Percentiles rank a stretch among this genome's conserved stretches.
Conservation (phyloP, 1,140 invertebrate genomes). For the Lanistes nyassanus region DNA sequence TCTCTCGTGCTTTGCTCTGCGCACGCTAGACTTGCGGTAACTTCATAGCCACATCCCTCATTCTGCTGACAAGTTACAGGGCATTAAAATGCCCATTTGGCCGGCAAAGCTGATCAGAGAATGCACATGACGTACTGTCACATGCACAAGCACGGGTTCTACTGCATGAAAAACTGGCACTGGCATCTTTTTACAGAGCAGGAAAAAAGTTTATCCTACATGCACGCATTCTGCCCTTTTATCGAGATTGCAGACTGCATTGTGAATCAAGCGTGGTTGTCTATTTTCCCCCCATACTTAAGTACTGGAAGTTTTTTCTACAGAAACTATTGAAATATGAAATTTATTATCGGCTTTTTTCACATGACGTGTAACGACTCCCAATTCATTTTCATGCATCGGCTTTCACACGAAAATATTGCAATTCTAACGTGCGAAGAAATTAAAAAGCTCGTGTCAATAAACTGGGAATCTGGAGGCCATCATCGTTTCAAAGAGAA, state of each 20-base stretch:
- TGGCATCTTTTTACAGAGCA: not conserved
- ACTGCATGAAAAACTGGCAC: not conserved
- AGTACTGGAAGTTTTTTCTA: not conserved
- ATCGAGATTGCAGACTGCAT: not conserved
- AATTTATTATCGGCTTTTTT: too few relatives aligned
- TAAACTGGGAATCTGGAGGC: too few relatives aligned
- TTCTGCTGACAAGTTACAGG: not conserved
- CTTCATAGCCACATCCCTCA: not conserved
- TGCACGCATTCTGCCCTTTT: too few relatives aligned
- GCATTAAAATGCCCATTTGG: not conserved
- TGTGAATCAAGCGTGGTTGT: not conserved
- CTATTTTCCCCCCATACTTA: too few relatives aligned
- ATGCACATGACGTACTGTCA: slow-evolving; percentile 1
- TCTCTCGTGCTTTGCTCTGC: not conserved
- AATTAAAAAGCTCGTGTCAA: too few relatives aligned
- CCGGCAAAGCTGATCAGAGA: not conserved
- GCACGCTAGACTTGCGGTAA: not conserved
- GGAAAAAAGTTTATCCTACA: not conserved
- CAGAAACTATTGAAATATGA: not conserved
- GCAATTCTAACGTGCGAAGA: too few relatives aligned
- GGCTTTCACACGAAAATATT: too few relatives aligned
- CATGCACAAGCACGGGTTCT: not conserved
- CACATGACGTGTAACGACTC: too few relatives aligned
- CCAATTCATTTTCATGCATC: too few relatives aligned
- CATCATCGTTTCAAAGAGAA: too few relatives aligned